Evolutionary conservation across 1,140 invertebrate species (phyloP), one percentile per base, ranked within the genome.

Genomic region (Macrobrachium rosenbergii): DNA sequence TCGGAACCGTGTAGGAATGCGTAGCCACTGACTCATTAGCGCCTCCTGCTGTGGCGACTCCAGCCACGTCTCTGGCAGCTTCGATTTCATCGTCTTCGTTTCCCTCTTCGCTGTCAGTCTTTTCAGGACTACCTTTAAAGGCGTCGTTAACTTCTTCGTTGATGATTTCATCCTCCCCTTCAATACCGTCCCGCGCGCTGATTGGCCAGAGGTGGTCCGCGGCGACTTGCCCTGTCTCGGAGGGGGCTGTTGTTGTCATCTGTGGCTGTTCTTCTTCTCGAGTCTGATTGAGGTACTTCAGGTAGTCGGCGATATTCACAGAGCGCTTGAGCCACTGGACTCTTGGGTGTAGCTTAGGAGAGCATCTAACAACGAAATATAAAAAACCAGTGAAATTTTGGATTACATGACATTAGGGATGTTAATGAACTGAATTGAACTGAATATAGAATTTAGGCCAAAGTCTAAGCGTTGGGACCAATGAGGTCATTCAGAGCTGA

Each of bases 321-420:
- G 84, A 87, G 10, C 84, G 14, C 78, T 80, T 81, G n/a, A 83
- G n/a, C 84, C 84, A 87, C 11, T 73, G 52, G 5, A 81, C 78
- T 16, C 84, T n/a, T 17, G 84, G 84, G 67, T 87, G 84, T 0
- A 87, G 77, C 21, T 87, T 80, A 3, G 67, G 77, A 10, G 78
- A 81, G 45, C 84, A 87, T 43, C 84, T 87, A 63, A 12, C 23
- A 37, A 62, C 23, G 67, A n/a, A 45, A 72, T n/a, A 79, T 11
- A 5, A 17, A 79, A n/a, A 62, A 37, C 14, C 14, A 60, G 58
- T 37, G 45, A 3, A 19, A 78, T 5, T 5, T 3, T 19, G 43
- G 17, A 21, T 12, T 8, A 37, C 58, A 80, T 59, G 78, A 23
- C 58, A 43, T 62, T n/a, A n/a, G 12, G n/a, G n/a, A n/a, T n/a